phyloP scores from a whole-genome alignment of 2,113 vertebrate species.

The Sitta europaea region DNA sequence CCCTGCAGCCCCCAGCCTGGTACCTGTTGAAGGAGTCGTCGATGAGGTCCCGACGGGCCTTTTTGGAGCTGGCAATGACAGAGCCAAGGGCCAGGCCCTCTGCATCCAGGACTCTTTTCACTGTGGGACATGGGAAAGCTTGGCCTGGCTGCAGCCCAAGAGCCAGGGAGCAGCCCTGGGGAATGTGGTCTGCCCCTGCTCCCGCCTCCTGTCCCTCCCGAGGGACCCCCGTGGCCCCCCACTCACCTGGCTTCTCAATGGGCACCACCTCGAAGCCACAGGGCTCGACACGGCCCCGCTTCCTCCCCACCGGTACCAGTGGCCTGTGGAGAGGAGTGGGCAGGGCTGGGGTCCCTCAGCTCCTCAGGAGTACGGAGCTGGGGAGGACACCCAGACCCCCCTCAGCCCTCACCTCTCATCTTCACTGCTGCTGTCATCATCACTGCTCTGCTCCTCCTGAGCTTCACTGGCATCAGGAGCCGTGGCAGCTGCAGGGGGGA shows the following conservation, averaged over 20 bases:
- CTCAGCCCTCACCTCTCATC: slow-evolving; percentile 77
- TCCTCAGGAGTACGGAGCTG: neutral
- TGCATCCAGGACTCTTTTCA: slow-evolving; percentile 82
- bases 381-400: neutral
- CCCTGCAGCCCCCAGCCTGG: neutral
- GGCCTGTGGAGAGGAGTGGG: slow-evolving; percentile 57
- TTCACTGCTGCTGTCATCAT: slow-evolving; percentile 73
- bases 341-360: neutral
- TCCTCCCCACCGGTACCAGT: neutral
- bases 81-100: slow-evolving; percentile 90
- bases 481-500: rapidly evolving
- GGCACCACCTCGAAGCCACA: slow-evolving; percentile 85
- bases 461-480: rapidly evolving
- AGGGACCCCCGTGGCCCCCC: neutral
- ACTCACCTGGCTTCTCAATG: slow-evolving; percentile 87
- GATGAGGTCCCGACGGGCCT: slow-evolving; percentile 83
- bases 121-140: slow-evolving; percentile 44
- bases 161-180: neutral
- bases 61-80: slow-evolving; percentile 86
- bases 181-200: rapidly evolving
- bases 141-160: neutral
- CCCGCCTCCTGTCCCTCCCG: rapidly evolving
- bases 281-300: neutral
- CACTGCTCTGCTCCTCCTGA: slow-evolving; percentile 6
- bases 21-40: slow-evolving; percentile 91